A percentile compares a stretch with the other conserved stretches of the same genome.
Evolutionary conservation across 2,113 vertebrate genomes (phyloP).

Genomic region (Pseudolaguvia tuberculata): DNA sequence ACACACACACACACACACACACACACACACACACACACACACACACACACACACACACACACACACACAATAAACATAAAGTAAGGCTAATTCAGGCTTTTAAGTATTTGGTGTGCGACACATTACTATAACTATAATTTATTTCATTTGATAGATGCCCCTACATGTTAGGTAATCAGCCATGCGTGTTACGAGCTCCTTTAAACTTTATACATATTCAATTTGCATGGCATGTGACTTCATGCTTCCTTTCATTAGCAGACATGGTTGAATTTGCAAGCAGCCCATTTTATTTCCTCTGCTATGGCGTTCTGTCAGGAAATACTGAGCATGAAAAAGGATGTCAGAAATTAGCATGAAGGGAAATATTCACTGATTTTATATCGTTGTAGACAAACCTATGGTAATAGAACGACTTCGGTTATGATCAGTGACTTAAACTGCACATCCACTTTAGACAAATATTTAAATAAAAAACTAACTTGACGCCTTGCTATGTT

Average conservation of each 20-base stretch:
- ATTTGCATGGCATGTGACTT: conserved; percentile 33
- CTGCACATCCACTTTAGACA: background rate
- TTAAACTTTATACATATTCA: conserved; percentile 26
- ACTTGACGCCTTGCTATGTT: background rate
- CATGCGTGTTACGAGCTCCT: conserved; percentile 17
- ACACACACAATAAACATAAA: no score
- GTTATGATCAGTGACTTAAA: background rate
- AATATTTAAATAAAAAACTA: background rate
- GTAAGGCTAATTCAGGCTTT: background rate
- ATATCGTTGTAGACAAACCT: background rate
- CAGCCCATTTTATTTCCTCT: conserved; percentile 25
- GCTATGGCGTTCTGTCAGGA: conserved; percentile 4
- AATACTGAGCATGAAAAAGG: conserved; percentile 9
- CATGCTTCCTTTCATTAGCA: conserved; percentile 34
- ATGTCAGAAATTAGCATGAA: background rate
- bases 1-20: no score
- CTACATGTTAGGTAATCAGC: conserved; percentile 20
- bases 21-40: no score
- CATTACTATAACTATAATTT: conserved; percentile 18
- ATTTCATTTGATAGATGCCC: conserved; percentile 18
- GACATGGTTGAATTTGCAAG: conserved; percentile 35
- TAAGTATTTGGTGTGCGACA: conserved; percentile 8
- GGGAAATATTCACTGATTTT: background rate
- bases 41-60: no score
- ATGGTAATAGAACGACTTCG: background rate